Conservation (phyloP, 2,113 vertebrate species). For the Girardinichthys multiradiatus region DNA sequence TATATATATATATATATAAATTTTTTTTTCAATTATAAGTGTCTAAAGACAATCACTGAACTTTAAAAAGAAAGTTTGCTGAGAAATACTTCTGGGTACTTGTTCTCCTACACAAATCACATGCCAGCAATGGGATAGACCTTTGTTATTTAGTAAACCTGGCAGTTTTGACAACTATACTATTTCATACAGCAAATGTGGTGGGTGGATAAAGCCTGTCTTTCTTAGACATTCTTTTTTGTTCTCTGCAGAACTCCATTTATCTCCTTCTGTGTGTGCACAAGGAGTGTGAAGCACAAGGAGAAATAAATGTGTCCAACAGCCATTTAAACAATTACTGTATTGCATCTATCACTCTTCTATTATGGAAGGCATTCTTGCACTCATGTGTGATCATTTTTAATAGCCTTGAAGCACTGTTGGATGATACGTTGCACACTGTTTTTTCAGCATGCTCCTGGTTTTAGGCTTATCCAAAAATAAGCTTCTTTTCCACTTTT, state of each 20-base stretch:
- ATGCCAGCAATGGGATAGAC: background rate
- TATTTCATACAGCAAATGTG: background rate
- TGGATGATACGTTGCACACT: background rate
- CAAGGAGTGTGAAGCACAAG: background rate
- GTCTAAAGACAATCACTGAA: no score
- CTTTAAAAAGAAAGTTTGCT: no score
- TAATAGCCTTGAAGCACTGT: background rate
- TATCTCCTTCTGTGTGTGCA: background rate
- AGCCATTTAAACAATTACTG: background rate
- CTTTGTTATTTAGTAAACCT: background rate
- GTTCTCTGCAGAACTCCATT: background rate
- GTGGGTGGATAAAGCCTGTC: background rate
- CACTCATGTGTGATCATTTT: constrained; percentile 2
- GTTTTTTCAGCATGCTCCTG: background rate
- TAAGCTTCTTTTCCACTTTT: background rate
- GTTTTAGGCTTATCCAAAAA: background rate
- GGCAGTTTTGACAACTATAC: background rate
- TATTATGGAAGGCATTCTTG: background rate
- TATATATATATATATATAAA: no score
- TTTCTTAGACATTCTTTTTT: background rate
- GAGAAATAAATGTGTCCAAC: background rate
- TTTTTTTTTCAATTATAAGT: no score
- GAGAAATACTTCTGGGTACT: no score
- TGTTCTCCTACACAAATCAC: background rate
- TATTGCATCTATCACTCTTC: background rate